These are phyloP conservation scores for Mellivora capensis DNA, from an alignment of 2,113 vertebrate species.

Conservation along the genomic window DNA sequence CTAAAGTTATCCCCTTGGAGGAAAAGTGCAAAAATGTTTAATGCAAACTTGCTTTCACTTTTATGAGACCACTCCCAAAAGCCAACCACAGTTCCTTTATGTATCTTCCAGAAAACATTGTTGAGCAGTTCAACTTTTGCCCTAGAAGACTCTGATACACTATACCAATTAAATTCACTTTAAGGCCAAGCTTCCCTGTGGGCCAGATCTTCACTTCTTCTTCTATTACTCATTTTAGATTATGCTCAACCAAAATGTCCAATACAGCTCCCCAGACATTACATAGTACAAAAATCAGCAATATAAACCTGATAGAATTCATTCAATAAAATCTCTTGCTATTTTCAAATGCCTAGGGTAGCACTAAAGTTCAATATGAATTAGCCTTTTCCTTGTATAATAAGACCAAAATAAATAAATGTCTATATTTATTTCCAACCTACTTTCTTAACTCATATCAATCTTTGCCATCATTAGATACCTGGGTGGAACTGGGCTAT, in stretches of 20 bases:
- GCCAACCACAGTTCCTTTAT: neutral
- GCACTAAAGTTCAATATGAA: neutral
- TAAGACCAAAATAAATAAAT: neutral
- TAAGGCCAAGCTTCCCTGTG: neutral
- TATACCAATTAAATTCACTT: neutral
- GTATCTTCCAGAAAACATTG: neutral
- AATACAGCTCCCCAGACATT: neutral
- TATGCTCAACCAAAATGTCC: neutral
- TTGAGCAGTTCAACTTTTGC: neutral
- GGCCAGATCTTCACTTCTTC: neutral
- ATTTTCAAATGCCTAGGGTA: neutral
- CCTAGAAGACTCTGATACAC: neutral
- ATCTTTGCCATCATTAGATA: neutral
- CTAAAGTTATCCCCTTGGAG: neutral
- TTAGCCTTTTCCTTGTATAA: neutral
- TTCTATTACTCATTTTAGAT: neutral
- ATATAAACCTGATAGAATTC: neutral
- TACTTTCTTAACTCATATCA: neutral
- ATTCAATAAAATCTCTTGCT: neutral
- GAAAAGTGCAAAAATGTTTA: neutral
- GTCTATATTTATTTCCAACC: neutral
- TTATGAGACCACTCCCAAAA: neutral
- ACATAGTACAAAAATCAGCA: neutral
- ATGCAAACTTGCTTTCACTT: neutral
- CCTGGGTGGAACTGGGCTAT: neutral